These are phyloP conservation scores for Rhimphoctona megacephalus DNA, from an alignment of 2,888 invertebrate genomes.

Conservation along the genomic window DNA sequence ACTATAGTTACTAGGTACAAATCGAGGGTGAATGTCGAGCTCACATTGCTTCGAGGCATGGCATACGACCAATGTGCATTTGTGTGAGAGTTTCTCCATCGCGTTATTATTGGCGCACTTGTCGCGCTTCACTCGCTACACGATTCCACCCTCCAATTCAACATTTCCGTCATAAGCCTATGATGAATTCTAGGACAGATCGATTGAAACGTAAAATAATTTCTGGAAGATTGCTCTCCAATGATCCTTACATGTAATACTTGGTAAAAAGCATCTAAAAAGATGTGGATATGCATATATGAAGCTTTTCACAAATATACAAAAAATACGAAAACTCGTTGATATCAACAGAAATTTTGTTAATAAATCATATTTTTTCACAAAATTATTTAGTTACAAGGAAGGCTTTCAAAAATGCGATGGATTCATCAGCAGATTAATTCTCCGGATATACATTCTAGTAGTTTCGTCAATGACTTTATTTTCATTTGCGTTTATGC, in stretches of 20 bases:
- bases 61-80: slow-evolving; percentile 18
- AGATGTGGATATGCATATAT: too few species aligned
- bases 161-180: background rate
- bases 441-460: too few species aligned
- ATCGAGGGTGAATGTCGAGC: slow-evolving; percentile 37
- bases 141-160: slow-evolving; percentile 8
- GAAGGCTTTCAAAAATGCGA: too few species aligned
- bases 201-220: background rate
- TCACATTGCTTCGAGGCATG: slow-evolving; percentile 9
- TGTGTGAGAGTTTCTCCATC: background rate
- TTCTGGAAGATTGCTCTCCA: background rate
- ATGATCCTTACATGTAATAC: background rate
- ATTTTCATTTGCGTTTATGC: too few species aligned
- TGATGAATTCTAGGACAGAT: background rate
- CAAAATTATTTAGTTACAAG: too few species aligned
- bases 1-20: slow-evolving; percentile 13
- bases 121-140: slow-evolving; percentile 31
- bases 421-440: too few species aligned
- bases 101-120: slow-evolving; percentile 42
- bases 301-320: too few species aligned
- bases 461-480: too few species aligned
- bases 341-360: too few species aligned
- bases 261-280: too few species aligned
- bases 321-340: too few species aligned
- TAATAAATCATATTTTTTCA: too few species aligned